phyloP scores from a whole-genome alignment of 2,797 vertebrate genomes.

The Xenops minutus region DNA sequence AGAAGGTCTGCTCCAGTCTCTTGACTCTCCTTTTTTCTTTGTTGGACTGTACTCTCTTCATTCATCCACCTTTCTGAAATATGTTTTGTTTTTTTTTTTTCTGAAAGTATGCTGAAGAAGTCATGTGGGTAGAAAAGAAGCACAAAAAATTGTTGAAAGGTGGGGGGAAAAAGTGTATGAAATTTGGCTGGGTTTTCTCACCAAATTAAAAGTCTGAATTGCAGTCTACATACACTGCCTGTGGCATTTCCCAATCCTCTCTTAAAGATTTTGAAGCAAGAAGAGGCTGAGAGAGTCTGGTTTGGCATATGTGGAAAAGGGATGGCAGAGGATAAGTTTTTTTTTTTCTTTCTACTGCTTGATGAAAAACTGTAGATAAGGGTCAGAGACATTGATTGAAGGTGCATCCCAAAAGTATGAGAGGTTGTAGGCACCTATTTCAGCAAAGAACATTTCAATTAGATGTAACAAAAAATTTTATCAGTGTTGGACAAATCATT shows the following conservation, averaged over 20 bases:
- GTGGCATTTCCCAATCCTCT: not conserved
- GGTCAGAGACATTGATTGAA: not conserved
- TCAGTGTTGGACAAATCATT: accelerated
- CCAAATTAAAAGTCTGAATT: not conserved
- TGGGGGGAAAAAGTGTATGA: not conserved
- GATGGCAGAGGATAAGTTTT: not conserved
- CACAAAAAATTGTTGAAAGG: not conserved
- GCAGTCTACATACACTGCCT: not conserved
- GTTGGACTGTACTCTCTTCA: not conserved
- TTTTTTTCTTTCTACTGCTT: not conserved
- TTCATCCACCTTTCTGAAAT: not conserved
- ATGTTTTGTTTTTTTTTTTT: not conserved
- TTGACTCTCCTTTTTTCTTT: not conserved
- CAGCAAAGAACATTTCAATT: not conserved
- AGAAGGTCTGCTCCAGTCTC: not conserved
- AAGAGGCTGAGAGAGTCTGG: not conserved
- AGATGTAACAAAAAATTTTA: not conserved
- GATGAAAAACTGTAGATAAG: not conserved
- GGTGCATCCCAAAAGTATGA: not conserved
- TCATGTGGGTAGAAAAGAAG: not conserved
- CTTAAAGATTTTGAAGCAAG: not conserved
- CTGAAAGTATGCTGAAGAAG: not conserved
- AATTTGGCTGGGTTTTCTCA: not conserved
- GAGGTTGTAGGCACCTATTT: not conserved
- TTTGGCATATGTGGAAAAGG: not conserved